Evolutionary conservation across 2,797 vertebrate genomes (phyloP).

Genomic region (Cheirogaleus major): DNA sequence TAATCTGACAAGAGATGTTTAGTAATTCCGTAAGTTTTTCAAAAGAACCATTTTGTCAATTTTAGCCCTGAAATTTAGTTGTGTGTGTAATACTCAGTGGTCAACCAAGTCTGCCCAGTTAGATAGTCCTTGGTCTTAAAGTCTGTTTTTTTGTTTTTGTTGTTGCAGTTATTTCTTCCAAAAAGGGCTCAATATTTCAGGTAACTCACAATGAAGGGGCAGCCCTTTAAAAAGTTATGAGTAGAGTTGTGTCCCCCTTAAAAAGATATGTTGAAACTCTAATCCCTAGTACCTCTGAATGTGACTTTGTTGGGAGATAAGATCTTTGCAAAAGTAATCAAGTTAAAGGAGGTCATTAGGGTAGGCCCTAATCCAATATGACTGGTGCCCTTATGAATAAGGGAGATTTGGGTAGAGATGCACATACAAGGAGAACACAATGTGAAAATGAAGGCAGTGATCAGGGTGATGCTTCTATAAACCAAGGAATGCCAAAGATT

Average conservation of each 20-base stretch:
- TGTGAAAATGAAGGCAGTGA: not conserved
- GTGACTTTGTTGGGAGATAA: not conserved
- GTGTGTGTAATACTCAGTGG: not conserved
- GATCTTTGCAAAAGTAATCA: not conserved
- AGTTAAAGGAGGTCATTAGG: not conserved
- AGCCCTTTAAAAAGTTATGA: not conserved
- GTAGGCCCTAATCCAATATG: not conserved
- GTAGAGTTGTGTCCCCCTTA: not conserved
- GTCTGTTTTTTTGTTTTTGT: not conserved
- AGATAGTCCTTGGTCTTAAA: not conserved
- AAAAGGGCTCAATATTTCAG: conserved; percentile 12
- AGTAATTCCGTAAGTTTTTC: not conserved
- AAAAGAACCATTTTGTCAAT: not conserved
- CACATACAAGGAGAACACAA: not conserved
- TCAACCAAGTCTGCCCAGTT: not conserved
- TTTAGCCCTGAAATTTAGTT: not conserved
- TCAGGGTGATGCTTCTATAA: not conserved
- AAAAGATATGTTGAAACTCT: not conserved
- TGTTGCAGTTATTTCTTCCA: not conserved
- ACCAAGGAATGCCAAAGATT: not conserved
- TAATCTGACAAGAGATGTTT: not conserved
- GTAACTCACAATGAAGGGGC: not conserved
- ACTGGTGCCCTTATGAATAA: not conserved
- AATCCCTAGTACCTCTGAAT: not conserved
- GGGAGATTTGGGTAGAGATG: not conserved